Percentiles rank a stretch among this genome's conserved stretches.
phyloP scores from a whole-genome alignment of 2,888 invertebrate genomes.

The Napeogenes inachia region DNA sequence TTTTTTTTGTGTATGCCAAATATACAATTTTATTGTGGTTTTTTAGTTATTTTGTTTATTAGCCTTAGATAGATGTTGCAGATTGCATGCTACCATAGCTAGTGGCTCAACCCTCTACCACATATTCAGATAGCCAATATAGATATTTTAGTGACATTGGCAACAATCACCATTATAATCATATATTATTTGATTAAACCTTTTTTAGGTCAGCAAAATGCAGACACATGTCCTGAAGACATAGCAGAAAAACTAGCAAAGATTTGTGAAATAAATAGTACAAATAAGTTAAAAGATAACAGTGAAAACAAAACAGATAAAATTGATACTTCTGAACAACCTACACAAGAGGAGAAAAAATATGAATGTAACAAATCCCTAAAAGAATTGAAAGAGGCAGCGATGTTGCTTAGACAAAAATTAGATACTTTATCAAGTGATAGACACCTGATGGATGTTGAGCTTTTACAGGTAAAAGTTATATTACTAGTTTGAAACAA shows the following conservation, averaged over 20 bases:
- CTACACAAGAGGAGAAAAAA: conserved; percentile 12
- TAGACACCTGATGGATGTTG: conserved; percentile 63
- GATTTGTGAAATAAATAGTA: conserved; percentile 33
- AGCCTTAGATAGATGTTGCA: no score
- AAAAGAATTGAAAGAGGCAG: conserved; percentile 64
- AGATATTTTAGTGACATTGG: no score
- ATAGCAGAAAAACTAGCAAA: conserved; percentile 40
- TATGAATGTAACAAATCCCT: conserved; percentile 48
- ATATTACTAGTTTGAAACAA: not conserved
- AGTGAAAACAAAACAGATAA: conserved; percentile 22
- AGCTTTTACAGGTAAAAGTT: conserved; percentile 57
- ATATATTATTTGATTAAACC: no score
- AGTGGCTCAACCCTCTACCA: not conserved
- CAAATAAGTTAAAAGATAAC: conserved; percentile 14
- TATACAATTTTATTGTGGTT: no score
- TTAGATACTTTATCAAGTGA: conserved; percentile 62
- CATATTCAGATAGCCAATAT: not conserved
- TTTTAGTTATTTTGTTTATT: no score
- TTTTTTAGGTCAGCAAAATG: conserved; percentile 28
- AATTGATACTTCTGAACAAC: conserved; percentile 11
- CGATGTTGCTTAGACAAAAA: conserved; percentile 60
- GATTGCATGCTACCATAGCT: no score
- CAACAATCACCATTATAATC: no score
- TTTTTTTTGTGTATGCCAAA: not conserved
- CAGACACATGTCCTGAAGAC: conserved; percentile 40